phyloP scores from a whole-genome alignment of 2,797 vertebrate genomes.

The Numenius phaeopus region DNA sequence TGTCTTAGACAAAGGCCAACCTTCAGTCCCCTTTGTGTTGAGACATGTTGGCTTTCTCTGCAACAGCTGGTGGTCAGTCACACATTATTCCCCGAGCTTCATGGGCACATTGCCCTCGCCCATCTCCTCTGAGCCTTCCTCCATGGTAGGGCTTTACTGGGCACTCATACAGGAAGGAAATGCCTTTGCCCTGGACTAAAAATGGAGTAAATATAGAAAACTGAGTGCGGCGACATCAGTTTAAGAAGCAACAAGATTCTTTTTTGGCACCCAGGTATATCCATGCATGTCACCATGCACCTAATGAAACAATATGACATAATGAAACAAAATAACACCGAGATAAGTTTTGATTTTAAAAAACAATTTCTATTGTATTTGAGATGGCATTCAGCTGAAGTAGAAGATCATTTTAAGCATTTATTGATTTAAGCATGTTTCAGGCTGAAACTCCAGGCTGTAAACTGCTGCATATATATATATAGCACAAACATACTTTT shows the following conservation, averaged over 20 bases:
- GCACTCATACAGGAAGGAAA: background rate
- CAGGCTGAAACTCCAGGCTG: background rate
- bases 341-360: background rate
- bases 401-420: background rate
- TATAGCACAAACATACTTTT: background rate
- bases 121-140: background rate
- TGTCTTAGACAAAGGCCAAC: background rate
- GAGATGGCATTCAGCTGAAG: background rate
- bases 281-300: background rate
- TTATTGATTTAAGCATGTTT: background rate
- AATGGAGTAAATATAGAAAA: background rate
- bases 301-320: background rate
- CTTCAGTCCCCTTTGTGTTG: background rate
- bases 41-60: background rate
- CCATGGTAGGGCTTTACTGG: background rate
- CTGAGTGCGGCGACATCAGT: accelerated
- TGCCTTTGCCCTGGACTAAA: background rate
- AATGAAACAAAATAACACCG: background rate
- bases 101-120: too few species aligned
- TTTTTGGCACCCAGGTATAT: background rate
- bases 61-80: background rate
- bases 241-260: background rate
- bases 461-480: background rate
- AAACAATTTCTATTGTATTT: background rate
- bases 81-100: background rate